Base-by-base conservation (phyloP, 2,113 vertebrate species). In the Neopipo cinnamomea region DNA sequence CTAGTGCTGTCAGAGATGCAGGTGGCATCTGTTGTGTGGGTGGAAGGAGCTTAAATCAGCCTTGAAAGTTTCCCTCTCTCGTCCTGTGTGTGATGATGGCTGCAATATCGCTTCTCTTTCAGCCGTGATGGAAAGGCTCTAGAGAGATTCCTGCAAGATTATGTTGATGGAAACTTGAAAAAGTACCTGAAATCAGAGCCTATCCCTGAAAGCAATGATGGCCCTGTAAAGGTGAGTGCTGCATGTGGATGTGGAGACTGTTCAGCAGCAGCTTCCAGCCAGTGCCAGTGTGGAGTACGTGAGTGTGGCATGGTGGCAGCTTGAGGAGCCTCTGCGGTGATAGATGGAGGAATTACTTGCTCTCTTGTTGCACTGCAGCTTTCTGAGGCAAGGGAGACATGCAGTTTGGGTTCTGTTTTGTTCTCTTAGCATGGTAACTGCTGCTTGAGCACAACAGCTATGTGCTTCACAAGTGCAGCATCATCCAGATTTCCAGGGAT, bases 111-210 rank as follows among this genome's bases (percentile, higher is more conserved):
- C 13, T 96, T 76, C 49, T 11, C 88, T 96, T 96, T 75, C 94
- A 99, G 99, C 37, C 99, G 99, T 42, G 99, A 99, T 31, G 99
- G 99, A 47, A 99, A 99, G 92, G 98, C 99, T 84, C 98, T 99
- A 95, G 99, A 99, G 95, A 97, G 98, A 77, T 99, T 99, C 97
- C 98, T 99, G 88, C 98, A 99, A 89, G 98, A 98, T 95, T 99
- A 99, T 88, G 99, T 99, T 6, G 99, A 98, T 87, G 99, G 99
- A 53, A 99, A 97, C 13, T 86, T 99, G 96, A 99, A 99, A 97
- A 99, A 98, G 88, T 99, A 99, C 83, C 97, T 99, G 58, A 99
- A 99, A 85, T 99, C 99, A 0, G 99, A 99, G 89, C 98, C 99
- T 31, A 85, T 99, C 52, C 99, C 99, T 63, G 99, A 99, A 76